Conservation (phyloP, 1,140 invertebrate species). For the Calephelis virginiensis region DNA sequence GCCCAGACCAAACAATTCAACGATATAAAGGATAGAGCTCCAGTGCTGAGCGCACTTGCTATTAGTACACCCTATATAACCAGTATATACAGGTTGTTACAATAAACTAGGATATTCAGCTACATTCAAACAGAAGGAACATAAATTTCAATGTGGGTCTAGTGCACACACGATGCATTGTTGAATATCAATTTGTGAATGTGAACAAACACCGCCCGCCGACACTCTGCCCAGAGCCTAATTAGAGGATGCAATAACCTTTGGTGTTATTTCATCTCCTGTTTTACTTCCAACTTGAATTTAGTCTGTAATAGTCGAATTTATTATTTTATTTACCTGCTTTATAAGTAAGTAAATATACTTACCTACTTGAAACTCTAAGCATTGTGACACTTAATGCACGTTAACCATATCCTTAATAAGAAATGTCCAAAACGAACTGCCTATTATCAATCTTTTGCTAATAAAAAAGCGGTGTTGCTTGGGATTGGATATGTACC, state of each 20-base stretch:
- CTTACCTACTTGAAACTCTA: not conserved
- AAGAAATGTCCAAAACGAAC: too few species aligned
- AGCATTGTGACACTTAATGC: too few species aligned
- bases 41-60: not conserved
- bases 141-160: conserved; percentile 27
- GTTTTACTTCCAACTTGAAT: not conserved
- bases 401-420: too few species aligned
- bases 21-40: not conserved
- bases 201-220: conserved; percentile 26
- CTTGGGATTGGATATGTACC: too few species aligned
- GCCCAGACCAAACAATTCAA: not conserved
- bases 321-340: too few species aligned
- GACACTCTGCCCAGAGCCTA: not conserved
- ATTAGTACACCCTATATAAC: conserved; percentile 3
- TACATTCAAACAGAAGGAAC: conserved; percentile 1
- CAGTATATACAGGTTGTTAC: not conserved
- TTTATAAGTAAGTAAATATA: not conserved
- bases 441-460: too few species aligned
- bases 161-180: conserved; percentile 29
- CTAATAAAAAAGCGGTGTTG: too few species aligned
- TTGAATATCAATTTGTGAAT: conserved; percentile 49
- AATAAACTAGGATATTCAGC: conserved; percentile 8
- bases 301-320: too few species aligned
- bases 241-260: conserved; percentile 8
- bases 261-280: not conserved